Evolutionary conservation across 1,140 invertebrate species (phyloP), one percentile per base, ranked within the genome.

Genomic region (Drosophila fuyamai): DNA sequence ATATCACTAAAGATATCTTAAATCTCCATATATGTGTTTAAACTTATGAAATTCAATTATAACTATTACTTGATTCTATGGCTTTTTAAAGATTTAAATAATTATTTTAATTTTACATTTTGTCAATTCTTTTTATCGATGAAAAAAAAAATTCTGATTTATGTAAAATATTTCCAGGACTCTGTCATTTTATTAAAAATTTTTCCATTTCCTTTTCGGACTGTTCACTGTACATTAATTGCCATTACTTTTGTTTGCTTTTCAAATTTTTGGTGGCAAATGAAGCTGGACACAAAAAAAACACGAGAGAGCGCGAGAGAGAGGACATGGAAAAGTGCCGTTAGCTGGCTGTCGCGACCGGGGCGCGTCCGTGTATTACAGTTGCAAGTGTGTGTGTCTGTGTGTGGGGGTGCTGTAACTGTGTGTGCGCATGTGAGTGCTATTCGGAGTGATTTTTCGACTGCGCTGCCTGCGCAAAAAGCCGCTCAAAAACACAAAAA

Each of bases 301-400:
- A 51, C n/a, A 54, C 27, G 40, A 65, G 46, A 63, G 63, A 65
- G 44, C 46, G 14, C 32, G 46, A 75, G 74, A 75, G 74, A 75
- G 63, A 75, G 77, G 44, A 65, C 40, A 51, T 58, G 59, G 59
- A 75, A 76, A 79, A 83, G 63, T 76, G 81, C 81, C 72, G 77
- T 84, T 85, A 81, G 78, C 81, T 40, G 70, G 78, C 81, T 40
- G 70, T 60, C 67, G 72, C 68, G 71, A 63, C 70, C 56, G 56
- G 66, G 66, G 46, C 73, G 73, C 71, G 60, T 76, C 73, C 62
- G 63, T 76, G 43, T 76, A 76, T 68, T 58, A 76, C 73, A 76
- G 16, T 43, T 57, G 73, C 66, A 66, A 76, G 23, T 55, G 70
- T 59, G 36, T 53, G 48, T 35, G 18, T 41, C 16, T 55, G 70